Evolutionary conservation across 2,797 vertebrate genomes (phyloP).

Genomic region (Falco peregrinus): DNA sequence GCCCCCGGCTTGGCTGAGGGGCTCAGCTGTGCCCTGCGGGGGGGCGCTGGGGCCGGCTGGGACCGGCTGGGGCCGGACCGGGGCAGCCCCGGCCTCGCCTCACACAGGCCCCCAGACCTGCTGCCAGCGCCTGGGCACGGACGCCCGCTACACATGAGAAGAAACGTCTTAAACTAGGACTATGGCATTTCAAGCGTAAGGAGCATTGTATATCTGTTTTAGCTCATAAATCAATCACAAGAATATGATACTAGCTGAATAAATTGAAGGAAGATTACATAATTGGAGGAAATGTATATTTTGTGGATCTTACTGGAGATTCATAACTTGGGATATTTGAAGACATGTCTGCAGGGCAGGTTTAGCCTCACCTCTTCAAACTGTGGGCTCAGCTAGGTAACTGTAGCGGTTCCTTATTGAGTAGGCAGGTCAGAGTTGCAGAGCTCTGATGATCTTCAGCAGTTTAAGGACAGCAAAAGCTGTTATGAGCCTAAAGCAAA

Average conservation of each 20-base stretch:
- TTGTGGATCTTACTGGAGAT: not conserved
- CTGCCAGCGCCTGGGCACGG: accelerated
- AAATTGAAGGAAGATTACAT: not conserved
- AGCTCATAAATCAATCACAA: not conserved
- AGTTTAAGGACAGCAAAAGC: not conserved
- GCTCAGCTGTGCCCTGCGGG: no score
- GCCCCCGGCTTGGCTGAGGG: no score
- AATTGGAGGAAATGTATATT: not conserved
- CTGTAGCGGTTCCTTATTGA: not conserved
- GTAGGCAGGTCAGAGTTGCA: not conserved
- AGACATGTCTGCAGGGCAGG: not conserved
- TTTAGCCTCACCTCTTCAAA: not conserved
- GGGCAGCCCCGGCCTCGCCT: not conserved
- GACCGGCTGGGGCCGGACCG: no score
- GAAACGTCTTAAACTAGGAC: not conserved
- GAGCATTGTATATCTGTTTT: not conserved
- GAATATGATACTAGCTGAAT: not conserved
- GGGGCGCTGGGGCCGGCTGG: no score
- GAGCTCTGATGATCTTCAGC: not conserved
- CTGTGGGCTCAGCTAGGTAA: not conserved
- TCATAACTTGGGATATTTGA: not conserved
- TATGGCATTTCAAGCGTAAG: not conserved
- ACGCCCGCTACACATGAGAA: not conserved
- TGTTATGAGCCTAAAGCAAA: not conserved
- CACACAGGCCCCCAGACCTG: not conserved